These are phyloP conservation scores for Augochlora pura DNA, from an alignment of 1,140 invertebrate genomes.

Conservation along the genomic window DNA sequence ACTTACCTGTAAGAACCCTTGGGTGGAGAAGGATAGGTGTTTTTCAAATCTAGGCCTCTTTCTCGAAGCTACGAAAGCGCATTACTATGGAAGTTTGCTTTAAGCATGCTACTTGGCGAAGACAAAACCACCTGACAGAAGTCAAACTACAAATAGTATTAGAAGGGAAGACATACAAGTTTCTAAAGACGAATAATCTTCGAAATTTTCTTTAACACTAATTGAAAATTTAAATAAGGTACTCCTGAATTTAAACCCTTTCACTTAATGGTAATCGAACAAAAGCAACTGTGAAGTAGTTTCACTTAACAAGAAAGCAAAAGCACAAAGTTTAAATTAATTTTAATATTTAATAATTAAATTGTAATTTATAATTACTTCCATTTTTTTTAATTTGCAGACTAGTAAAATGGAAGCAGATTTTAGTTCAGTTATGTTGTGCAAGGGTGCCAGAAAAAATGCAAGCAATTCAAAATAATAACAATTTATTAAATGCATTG, in stretches of 20 bases:
- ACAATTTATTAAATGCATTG: constrained; percentile 74
- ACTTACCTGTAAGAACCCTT: constrained; percentile 32
- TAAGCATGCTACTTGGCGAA: constrained; percentile 21
- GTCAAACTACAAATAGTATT: background rate
- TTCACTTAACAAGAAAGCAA: background rate
- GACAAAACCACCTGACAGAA: background rate
- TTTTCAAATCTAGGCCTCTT: constrained; percentile 9
- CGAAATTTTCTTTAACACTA: background rate
- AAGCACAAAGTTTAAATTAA: constrained; percentile 1
- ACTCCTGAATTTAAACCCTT: too few relatives aligned
- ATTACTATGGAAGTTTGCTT: constrained; percentile 1
- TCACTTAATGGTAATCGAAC: background rate
- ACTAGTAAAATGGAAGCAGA: constrained; percentile 39
- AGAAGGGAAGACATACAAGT: background rate
- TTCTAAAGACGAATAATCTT: background rate
- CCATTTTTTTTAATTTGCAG: background rate
- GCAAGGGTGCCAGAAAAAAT: constrained; percentile 71
- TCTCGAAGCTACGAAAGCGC: constrained; percentile 5
- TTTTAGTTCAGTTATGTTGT: constrained; percentile 55
- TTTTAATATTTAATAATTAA: background rate
- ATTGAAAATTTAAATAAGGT: background rate
- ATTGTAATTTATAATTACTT: background rate
- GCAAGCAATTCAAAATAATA: constrained; percentile 75
- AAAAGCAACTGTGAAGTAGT: background rate
- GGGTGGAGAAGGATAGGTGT: background rate